These are phyloP conservation scores for Stenolophus ochropezus DNA, from an alignment of 2,888 invertebrate species.

Conservation along the genomic window DNA sequence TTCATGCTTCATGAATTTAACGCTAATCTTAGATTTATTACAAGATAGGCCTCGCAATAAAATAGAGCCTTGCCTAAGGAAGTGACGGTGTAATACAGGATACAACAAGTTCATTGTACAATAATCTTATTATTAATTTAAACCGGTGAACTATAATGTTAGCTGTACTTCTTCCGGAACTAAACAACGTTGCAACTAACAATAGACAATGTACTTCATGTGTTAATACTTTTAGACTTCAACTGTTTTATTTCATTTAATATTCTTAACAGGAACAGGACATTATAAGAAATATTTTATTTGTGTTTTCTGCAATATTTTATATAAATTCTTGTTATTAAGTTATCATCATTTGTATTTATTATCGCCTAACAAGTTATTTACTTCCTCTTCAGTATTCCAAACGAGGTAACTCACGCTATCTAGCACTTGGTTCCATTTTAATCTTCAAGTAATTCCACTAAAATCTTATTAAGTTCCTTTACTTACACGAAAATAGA, in stretches of 20 bases:
- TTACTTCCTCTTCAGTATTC: no score
- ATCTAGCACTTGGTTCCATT: neutral
- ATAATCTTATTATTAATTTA: conserved; percentile 10
- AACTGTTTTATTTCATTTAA: no score
- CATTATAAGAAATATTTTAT: no score
- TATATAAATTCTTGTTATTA: no score
- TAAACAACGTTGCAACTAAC: neutral
- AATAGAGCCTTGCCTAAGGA: conserved; percentile 9
- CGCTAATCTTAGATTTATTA: neutral
- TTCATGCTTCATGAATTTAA: conserved; percentile 18
- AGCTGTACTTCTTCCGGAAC: conserved; percentile 5
- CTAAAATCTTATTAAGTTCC: no score
- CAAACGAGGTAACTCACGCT: no score
- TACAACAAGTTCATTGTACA: conserved; percentile 23
- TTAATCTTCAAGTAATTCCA: no score
- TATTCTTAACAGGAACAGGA: no score
- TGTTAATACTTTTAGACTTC: neutral
- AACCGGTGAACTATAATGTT: conserved; percentile 6
- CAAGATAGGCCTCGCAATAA: neutral
- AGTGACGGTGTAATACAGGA: neutral
- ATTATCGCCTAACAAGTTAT: neutral
- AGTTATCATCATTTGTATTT: neutral
- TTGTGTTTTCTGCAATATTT: no score
- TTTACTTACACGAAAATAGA: no score
- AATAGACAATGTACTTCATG: neutral